Conservation (phyloP, 92 coral and sea anemone genomes). For the Nematostella vectensis region DNA sequence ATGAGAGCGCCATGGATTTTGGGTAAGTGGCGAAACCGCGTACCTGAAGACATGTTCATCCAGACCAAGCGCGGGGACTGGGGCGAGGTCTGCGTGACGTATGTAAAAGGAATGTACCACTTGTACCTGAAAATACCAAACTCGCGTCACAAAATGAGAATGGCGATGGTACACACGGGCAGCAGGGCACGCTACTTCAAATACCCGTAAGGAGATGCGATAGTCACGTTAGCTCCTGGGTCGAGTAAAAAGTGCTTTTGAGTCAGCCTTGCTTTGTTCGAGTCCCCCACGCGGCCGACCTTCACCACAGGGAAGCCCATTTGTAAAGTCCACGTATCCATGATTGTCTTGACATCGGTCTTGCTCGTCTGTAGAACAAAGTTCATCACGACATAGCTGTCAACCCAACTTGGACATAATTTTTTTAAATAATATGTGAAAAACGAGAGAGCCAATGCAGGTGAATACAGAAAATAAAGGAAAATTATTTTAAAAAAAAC, state of each 20-base stretch:
- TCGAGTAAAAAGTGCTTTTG: conserved; percentile 87
- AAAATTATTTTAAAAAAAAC: too few relatives aligned
- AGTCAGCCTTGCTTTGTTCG: conserved; percentile 44
- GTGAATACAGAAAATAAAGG: too few relatives aligned
- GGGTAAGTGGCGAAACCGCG: too few relatives aligned
- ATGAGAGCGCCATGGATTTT: too few relatives aligned
- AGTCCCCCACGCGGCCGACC: conserved; percentile 27
- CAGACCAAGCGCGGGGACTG: conserved; percentile 18
- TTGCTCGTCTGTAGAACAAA: conserved; percentile 25
- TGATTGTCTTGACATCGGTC: conserved; percentile 62
- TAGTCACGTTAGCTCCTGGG: conserved; percentile 68
- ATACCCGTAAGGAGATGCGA: conserved; percentile 46
- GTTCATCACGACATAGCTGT: too few relatives aligned
- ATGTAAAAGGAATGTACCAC: conserved; percentile 78
- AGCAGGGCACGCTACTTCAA: too few relatives aligned
- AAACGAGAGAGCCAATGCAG: too few relatives aligned
- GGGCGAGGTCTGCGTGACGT: conserved; percentile 30
- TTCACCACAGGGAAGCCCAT: conserved; percentile 74
- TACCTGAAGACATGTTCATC: conserved; percentile 72
- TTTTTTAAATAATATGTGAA: too few relatives aligned
- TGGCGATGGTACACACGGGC: neutral
- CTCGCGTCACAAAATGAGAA: neutral
- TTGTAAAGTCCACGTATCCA: conserved; percentile 79
- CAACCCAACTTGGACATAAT: too few relatives aligned
- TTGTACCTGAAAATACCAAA: too few relatives aligned